Base-by-base conservation (phyloP, 1,140 invertebrate genomes). In the Wasmannia auropunctata region DNA sequence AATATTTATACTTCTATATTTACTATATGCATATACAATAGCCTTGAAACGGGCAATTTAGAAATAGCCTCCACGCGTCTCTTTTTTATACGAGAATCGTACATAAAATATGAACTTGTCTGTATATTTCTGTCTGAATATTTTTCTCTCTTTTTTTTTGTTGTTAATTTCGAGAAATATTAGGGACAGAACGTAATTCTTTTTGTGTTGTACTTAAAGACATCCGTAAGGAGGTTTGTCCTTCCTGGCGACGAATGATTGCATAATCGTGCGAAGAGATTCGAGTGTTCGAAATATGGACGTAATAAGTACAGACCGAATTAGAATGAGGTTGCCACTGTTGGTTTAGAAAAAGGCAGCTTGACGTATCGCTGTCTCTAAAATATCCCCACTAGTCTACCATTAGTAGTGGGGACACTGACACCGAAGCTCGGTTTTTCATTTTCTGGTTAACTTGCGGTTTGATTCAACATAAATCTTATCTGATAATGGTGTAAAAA, bases 1-100 rank as follows among this genome's bases (percentile, higher is more conserved):
- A 92, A 91, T 92, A 92, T 92, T 93, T 93, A 89, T 93, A 93
- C 81, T 75, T 90, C 85, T 93, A 90, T 88, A 88, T 91, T 91
- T 87, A 88, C 70, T 86, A 86, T 69, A 75, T 90, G 14, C 56
- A 31, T 85, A 31, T n/a, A 54, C 6, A 72, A 81, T 77, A 65
- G 60, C 76, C 31, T 76, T 76, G 60, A 60, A 14, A 76, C 16
- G 28, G 22, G 54, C 54, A n/a, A 16, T 60, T 76, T 76, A 76
- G 25, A 76, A 37, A 37, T 74, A 70, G n/a, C 5, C 7, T n/a
- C 2, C n/a, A 3, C 14, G 3, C 34, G 3, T 49, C 16, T 5
- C 7, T 40, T 25, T 54, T 79, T 80, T 80, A 19, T 77, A 77
- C 40, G 25, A 77, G 25, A 34, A 77, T 63, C 28, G 28, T 74